phyloP scores from a whole-genome alignment of 2,888 invertebrate genomes.

The Serrognathus titanus region DNA sequence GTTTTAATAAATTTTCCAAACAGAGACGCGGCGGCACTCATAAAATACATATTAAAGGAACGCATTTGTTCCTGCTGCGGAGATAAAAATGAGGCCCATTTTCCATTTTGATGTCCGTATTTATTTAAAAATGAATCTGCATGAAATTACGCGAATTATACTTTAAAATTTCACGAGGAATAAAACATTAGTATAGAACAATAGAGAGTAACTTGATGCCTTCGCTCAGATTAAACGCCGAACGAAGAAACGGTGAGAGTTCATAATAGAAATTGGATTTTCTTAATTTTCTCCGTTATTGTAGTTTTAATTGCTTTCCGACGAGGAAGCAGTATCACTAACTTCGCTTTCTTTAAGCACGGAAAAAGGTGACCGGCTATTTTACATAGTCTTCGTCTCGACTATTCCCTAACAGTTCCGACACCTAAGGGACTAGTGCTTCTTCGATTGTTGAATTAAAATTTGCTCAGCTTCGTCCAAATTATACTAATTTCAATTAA shows the following conservation, averaged over 20 bases:
- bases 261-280: constrained; percentile 32
- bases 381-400: background rate
- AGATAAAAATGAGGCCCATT: constrained; percentile 11
- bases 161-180: constrained; percentile 20
- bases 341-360: background rate
- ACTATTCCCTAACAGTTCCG: background rate
- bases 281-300: constrained; percentile 34
- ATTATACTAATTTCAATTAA: constrained; percentile 1
- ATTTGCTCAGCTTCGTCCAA: constrained; percentile 9
- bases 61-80: constrained; percentile 6
- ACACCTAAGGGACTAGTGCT: background rate
- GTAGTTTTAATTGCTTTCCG: constrained; percentile 32
- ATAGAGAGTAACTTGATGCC: background rate
- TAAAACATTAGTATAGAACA: background rate
- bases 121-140: constrained; percentile 23
- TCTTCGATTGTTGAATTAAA: constrained; percentile 11
- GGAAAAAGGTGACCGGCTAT: background rate
- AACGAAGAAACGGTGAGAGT: constrained; percentile 17
- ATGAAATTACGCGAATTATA: constrained; percentile 23
- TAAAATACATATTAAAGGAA: constrained; percentile 14
- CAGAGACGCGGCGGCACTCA: constrained; percentile 6
- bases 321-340: constrained; percentile 4
- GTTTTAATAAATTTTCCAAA: constrained; percentile 14
- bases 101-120: constrained; percentile 13
- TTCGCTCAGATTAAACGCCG: constrained; percentile 20